Evolutionary conservation across 2,888 invertebrate genomes (phyloP), one percentile per base, ranked within the genome.

Genomic region (Diloba caeruleocephala): DNA sequence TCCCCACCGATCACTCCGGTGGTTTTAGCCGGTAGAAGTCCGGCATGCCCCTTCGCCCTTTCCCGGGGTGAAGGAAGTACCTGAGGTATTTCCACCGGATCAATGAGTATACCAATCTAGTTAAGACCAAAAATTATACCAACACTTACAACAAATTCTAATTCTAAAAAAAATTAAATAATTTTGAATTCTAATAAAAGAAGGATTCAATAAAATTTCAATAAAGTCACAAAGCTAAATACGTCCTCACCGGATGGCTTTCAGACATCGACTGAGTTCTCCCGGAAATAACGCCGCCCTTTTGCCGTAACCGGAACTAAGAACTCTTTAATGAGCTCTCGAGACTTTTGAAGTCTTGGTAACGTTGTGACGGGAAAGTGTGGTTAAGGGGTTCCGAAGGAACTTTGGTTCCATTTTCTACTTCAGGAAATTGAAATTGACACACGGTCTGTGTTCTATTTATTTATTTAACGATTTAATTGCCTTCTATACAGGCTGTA

Each of bases 241-340:
- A 57, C 69, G 61, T 69, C 64, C 70, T 61, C 42, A 1, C 70
- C 74, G 76, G 71, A 75, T 59, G 69, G 37, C 38, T 32, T 25
- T 58, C 61, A 72, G 72, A 71, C 74, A 36, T 15, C 36, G 43
- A 64, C 54, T 74, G 72, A 61, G 56, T 51, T 14, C 42, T 51
- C 49, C 56, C 66, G 76, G 76, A 74, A 69, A 67, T 65, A 55
- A 59, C 53, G 36, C 60, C 71, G 76, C 76, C 75, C 70, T 76
- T 55, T 71, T 70, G 58, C 42, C 33, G 42, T 51, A 12, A 58
- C 37, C 74, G 76, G 74, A 75, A 66, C 55, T 44, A 31, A 34
- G 57, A 58, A 63, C 52, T 51, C 52, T 56, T 45, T 74, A 76
- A 76, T 71, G 76, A 76, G 74, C 59, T 60, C 63, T 62, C 37